Conservation (phyloP, 2,888 invertebrate species). For the Drosophila fungiperda region DNA sequence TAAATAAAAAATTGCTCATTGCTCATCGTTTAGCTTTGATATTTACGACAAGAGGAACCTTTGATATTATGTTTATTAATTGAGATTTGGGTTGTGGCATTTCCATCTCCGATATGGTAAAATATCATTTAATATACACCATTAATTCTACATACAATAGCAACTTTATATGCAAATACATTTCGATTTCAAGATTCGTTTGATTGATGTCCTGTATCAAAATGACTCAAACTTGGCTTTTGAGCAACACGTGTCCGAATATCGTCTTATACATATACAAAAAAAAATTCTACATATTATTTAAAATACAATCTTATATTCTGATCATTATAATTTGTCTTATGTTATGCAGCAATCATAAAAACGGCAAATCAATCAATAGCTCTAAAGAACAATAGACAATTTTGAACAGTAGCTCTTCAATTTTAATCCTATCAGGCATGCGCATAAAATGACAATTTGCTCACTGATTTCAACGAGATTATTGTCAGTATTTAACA, state of each 20-base stretch:
- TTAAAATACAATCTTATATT: conserved; percentile 28
- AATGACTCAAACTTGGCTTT: neutral
- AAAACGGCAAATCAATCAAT: conserved; percentile 60
- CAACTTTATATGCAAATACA: conserved; percentile 35
- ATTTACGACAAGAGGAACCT: conserved; percentile 53
- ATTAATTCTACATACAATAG: conserved; percentile 54
- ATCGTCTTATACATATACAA: conserved; percentile 8
- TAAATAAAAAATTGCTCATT: conserved; percentile 45
- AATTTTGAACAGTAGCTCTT: conserved; percentile 61
- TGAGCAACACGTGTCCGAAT: conserved; percentile 28
- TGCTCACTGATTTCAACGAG: conserved; percentile 49
- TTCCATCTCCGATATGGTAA: conserved; percentile 52
- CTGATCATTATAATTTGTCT: conserved; percentile 45
- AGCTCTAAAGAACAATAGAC: conserved; percentile 44
- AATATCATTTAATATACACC: conserved; percentile 31
- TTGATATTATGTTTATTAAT: conserved; percentile 48
- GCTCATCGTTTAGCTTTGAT: conserved; percentile 42
- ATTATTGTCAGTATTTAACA: conserved; percentile 50
- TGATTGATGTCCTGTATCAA: conserved; percentile 47
- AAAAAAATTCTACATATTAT: neutral
- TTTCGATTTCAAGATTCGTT: conserved; percentile 21
- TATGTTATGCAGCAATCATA: conserved; percentile 53
- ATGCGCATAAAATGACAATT: conserved; percentile 54
- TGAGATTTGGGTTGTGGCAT: conserved; percentile 43
- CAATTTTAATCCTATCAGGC: conserved; percentile 51